A percentile compares a stretch with the other conserved stretches of the same genome.
These are phyloP conservation scores for Mus spretus DNA, from an alignment of 2,797 vertebrate species.

Conservation along the genomic window DNA sequence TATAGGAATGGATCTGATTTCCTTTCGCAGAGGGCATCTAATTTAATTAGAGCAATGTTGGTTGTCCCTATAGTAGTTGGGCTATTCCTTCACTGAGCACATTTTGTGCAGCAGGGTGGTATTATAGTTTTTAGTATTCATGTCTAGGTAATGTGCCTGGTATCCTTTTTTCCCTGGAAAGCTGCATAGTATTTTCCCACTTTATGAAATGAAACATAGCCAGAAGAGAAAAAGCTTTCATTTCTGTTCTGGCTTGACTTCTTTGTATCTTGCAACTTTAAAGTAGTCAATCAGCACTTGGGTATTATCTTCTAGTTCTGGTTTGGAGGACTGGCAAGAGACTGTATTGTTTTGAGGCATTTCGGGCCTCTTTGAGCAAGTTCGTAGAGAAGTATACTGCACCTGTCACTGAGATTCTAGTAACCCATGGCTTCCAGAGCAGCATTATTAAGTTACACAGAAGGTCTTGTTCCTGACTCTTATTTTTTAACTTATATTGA, in stretches of 20 bases:
- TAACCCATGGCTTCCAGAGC: not conserved
- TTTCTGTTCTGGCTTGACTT: not conserved
- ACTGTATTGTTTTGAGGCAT: not conserved
- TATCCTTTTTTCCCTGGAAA: not conserved
- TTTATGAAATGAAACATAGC: not conserved
- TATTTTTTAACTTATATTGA: not conserved
- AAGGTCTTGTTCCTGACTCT: not conserved
- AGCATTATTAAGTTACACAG: not conserved
- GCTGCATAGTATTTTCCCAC: not conserved
- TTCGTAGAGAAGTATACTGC: not conserved
- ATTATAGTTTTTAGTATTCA: not conserved
- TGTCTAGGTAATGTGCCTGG: not conserved
- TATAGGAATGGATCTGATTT: not conserved
- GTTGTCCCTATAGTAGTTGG: not conserved
- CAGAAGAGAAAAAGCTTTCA: not conserved
- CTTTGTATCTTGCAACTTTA: not conserved
- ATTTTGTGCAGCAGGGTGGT: not conserved
- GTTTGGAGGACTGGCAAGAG: not conserved
- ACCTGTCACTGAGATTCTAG: not conserved
- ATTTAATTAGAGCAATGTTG: not conserved
- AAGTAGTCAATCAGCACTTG: not conserved
- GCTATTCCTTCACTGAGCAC: not conserved
- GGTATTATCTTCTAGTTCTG: not conserved
- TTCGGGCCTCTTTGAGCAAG: not conserved
- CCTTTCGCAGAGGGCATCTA: not conserved